Evolutionary conservation across 2,797 vertebrate genomes (phyloP).

Genomic region (Tinamus major): DNA sequence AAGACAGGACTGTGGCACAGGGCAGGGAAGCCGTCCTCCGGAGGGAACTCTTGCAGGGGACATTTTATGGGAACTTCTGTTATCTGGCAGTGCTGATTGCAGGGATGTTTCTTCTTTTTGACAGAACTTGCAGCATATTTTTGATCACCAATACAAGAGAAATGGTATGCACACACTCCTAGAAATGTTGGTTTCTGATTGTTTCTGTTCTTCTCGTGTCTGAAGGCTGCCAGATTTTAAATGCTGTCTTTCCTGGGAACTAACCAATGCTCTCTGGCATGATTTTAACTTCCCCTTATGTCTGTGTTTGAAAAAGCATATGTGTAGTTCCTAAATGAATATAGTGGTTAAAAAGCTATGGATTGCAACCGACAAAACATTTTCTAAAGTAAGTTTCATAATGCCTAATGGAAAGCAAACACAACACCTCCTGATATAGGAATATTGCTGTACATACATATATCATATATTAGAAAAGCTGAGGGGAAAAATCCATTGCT

Average conservation of each 20-base stretch:
- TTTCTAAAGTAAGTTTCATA: slow-evolving; percentile 55
- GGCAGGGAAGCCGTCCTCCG: background rate
- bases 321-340: slow-evolving; percentile 61
- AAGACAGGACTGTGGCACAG: background rate
- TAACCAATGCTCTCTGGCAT: slow-evolving; percentile 63
- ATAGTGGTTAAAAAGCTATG: slow-evolving; percentile 66
- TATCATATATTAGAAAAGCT: background rate
- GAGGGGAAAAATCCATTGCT: background rate
- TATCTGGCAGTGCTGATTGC: background rate
- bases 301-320: slow-evolving; percentile 61
- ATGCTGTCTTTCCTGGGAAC: slow-evolving; percentile 63
- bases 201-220: slow-evolving; percentile 14
- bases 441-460: background rate
- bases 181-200: background rate
- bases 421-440: background rate
- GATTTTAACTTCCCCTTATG: slow-evolving; percentile 69
- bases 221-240: slow-evolving; percentile 58
- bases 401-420: slow-evolving; percentile 66
- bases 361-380: slow-evolving; percentile 66
- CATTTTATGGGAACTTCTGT: background rate
- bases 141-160: background rate
- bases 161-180: background rate
- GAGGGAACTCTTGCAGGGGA: background rate
- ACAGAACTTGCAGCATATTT: background rate
- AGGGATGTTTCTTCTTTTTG: background rate